Evolutionary conservation across 2,888 invertebrate species (phyloP).

Genomic region (Yponomeuta cagnagella): DNA sequence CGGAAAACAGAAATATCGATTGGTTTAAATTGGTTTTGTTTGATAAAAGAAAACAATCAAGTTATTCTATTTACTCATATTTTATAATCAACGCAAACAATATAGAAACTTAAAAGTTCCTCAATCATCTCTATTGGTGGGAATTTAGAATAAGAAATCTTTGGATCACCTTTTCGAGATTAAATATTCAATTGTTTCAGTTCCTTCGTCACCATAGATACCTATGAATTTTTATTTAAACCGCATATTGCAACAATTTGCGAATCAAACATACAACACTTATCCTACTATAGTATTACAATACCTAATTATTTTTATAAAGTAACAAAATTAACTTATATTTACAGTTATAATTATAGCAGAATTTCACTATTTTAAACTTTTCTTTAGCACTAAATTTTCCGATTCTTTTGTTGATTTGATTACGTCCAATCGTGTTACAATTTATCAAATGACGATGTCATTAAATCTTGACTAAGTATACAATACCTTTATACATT

Average conservation of each 20-base stretch:
- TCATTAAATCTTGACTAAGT: conserved; percentile 9
- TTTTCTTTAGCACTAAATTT: conserved; percentile 43
- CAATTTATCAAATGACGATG: conserved; percentile 15
- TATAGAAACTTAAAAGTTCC: not conserved
- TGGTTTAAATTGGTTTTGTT: not conserved
- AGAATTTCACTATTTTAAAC: conserved; percentile 62
- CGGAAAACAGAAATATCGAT: not conserved
- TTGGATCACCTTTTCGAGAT: conserved; percentile 59
- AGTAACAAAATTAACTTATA: conserved; percentile 76
- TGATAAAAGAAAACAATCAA: not conserved
- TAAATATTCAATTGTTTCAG: conserved; percentile 51
- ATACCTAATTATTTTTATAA: conserved; percentile 73
- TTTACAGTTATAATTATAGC: conserved; percentile 72
- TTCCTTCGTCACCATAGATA: conserved; percentile 59
- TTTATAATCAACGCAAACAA: conserved; percentile 7
- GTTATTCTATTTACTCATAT: not conserved
- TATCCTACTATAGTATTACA: conserved; percentile 67
- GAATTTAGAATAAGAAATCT: conserved; percentile 56
- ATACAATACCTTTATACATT: conserved; percentile 11
- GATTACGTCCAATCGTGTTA: conserved; percentile 22
- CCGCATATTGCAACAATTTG: conserved; percentile 72
- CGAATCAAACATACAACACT: conserved; percentile 75
- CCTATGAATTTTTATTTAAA: conserved; percentile 62
- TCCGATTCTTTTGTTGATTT: conserved; percentile 33
- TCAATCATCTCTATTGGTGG: conserved; percentile 48